phyloP scores from a whole-genome alignment of 2,888 invertebrate genomes.

The Epinotia demarniana region DNA sequence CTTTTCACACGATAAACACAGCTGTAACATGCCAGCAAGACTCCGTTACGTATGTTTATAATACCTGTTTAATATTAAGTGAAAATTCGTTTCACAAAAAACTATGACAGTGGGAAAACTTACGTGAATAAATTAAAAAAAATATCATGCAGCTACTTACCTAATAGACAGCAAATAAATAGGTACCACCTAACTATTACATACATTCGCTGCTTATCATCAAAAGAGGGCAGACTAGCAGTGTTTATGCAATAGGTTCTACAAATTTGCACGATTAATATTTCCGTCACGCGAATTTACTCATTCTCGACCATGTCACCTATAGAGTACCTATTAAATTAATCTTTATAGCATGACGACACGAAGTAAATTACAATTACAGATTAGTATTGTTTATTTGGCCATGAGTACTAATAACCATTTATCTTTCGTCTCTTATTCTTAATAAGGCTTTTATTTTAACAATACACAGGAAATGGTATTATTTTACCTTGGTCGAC shows the following conservation, averaged over 20 bases:
- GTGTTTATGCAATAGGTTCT: background rate
- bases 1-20: background rate
- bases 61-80: background rate
- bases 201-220: background rate
- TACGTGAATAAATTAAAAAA: no score
- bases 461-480: conserved; percentile 45
- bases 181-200: background rate
- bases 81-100: background rate
- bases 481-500: conserved; percentile 46
- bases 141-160: no score
- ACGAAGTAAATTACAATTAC: background rate
- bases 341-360: background rate
- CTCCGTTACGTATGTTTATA: no score
- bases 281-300: background rate
- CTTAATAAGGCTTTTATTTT: conserved; percentile 16
- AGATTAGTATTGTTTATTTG: background rate
- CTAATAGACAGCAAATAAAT: background rate
- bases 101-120: background rate
- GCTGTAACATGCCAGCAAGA: no score
- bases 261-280: conserved; percentile 2
- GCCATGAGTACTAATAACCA: background rate
- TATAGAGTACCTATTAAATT: background rate
- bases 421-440: background rate
- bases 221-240: background rate
- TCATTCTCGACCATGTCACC: background rate